Base-by-base conservation (phyloP, 2,888 invertebrate genomes). In the Mycogona germanica region DNA sequence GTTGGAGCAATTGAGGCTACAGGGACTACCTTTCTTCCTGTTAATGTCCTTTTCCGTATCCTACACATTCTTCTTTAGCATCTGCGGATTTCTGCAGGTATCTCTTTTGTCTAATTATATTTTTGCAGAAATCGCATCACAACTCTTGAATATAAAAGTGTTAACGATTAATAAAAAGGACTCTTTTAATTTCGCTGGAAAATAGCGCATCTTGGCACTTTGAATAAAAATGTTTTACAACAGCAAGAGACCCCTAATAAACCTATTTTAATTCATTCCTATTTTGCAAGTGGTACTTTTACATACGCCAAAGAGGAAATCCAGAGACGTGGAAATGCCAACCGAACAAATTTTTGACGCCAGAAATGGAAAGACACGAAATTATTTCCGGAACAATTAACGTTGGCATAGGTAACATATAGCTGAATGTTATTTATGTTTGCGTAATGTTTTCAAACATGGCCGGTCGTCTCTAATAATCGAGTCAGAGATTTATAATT, bases 201-300 rank as follows among this genome's bases (percentile, higher is more conserved):
- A 30, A 48, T 42, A n/a, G 19, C n/a, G n/a, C n/a, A n/a, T n/a
- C n/a, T n/a, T n/a, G n/a, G n/a, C n/a, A n/a, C n/a, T n/a, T n/a
- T n/a, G n/a, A n/a, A n/a, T n/a, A n/a, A n/a, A n/a, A n/a, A n/a
- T n/a, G n/a, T n/a, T n/a, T n/a, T n/a, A n/a, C n/a, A n/a, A n/a
- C n/a, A n/a, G n/a, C n/a, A n/a, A n/a, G n/a, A n/a, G n/a, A n/a
- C n/a, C n/a, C n/a, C n/a, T n/a, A n/a, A n/a, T n/a, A n/a, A n/a
- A n/a, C n/a, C n/a, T n/a, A n/a, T n/a, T 28, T 9, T 46, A 46
- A 35, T 44, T 48, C 45, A 62, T 47, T 62, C 23, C 73, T n/a
- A n/a, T n/a, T n/a, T n/a, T n/a, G n/a, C n/a, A n/a, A 83, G 81
- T 82, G 81, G 80, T 80, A 80, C 64, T 83, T 78, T 68, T 84